phyloP scores from a whole-genome alignment of 1,140 invertebrate genomes.

The Calliphora vicina region DNA sequence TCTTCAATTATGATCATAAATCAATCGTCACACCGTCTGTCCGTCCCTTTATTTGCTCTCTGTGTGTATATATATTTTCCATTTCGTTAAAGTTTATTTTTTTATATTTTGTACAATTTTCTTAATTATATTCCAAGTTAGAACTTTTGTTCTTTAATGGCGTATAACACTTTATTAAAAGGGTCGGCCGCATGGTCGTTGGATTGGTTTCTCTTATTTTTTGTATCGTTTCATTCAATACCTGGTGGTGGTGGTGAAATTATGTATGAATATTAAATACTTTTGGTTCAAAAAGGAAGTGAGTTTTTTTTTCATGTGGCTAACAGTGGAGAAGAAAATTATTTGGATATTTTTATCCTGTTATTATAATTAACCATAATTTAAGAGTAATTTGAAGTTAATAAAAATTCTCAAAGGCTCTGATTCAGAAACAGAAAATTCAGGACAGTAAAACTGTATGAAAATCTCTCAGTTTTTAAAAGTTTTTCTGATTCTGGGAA shows the following conservation, averaged over 20 bases:
- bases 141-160: background rate
- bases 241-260: background rate
- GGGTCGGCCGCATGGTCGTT: background rate
- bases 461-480: too few relatives aligned
- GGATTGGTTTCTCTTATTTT: too few relatives aligned
- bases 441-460: too few relatives aligned
- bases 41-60: background rate
- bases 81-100: background rate
- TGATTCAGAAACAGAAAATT: too few relatives aligned
- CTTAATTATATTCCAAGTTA: background rate
- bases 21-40: background rate
- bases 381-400: too few relatives aligned
- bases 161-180: background rate
- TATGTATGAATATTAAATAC: background rate
- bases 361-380: too few relatives aligned
- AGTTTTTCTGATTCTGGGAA: too few relatives aligned
- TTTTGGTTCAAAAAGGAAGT: background rate
- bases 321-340: background rate
- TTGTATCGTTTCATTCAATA: background rate
- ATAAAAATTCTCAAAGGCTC: too few relatives aligned
- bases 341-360: too few relatives aligned
- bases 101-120: background rate
- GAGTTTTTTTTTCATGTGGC: background rate
- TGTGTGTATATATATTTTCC: background rate
- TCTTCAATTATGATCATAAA: slow-evolving; percentile 17